Conservation (phyloP, 2,113 vertebrate genomes). For the Chelonoidis abingdonii region DNA sequence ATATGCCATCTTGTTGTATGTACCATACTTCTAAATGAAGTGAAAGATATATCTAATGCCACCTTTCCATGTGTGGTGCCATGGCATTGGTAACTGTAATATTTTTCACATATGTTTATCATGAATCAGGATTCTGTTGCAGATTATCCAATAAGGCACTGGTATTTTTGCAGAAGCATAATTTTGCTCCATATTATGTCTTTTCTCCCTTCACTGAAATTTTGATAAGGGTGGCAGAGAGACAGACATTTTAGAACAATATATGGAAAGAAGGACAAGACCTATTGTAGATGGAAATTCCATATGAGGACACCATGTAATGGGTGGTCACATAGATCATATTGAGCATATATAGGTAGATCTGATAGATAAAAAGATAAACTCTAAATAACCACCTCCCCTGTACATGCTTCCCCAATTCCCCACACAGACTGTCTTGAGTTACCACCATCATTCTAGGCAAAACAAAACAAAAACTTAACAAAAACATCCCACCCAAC, state of each 20-base stretch:
- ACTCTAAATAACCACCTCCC: not conserved
- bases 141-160: not conserved
- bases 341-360: not conserved
- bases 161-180: not conserved
- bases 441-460: not conserved
- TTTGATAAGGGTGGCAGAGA: not conserved
- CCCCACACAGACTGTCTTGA: not conserved
- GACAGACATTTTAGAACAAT: not conserved
- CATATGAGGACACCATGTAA: not conserved
- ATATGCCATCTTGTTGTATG: rapidly evolving
- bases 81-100: not conserved
- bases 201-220: not conserved
- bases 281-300: not conserved
- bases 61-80: not conserved
- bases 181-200: not conserved
- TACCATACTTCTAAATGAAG: not conserved
- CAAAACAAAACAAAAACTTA: not conserved
- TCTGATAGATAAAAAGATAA: not conserved
- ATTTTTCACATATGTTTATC: rapidly evolving
- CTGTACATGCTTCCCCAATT: not conserved
- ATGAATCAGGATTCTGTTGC: not conserved
- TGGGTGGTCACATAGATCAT: not conserved
- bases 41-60: not conserved
- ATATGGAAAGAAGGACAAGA: not conserved
- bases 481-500: no score